Base-by-base conservation (phyloP, 2,113 vertebrate species). In the Amblyornis subalaris region DNA sequence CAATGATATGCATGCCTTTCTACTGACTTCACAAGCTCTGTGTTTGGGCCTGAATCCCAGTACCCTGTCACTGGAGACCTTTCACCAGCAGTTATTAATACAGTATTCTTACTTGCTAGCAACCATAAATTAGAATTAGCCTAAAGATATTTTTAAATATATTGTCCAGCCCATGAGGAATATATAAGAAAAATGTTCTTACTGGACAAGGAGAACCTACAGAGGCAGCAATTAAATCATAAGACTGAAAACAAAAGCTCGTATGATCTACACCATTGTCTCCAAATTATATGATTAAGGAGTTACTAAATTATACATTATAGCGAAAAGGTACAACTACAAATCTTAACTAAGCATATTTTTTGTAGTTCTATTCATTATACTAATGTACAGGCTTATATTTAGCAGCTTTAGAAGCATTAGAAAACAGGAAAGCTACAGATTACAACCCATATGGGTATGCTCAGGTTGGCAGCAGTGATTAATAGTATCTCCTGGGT, bases 141-240 rank as follows among this genome's bases (percentile, higher is more conserved):
- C 71, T 72, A 47, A 85, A 75, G 14, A 81, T 22, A 65, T 81
- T 88, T 91, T 92, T 29, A 53, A 91, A 89, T 93, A 80, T 81
- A 72, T 93, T 75, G 10, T 51, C 67, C 47, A 85, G 23, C 26
- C 38, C 57, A 14, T 78, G 67, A 86, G 54, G 64, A 88, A 81
- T 92, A 45, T 71, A 14, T n/a, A 54, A 81, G 60, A 84, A 88
- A 94, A 94, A 88, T 76, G 36, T 76, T 76, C 44, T 50, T 81
- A 17, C 50, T 89, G 80, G 80, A 67, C 50, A 92, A 94, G 76
- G 29, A 90, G 53, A 90, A 93, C 55, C 48, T 93, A 83, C 70
- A 67, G 71, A 93, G 40, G 31, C 58, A 96, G 85, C 77, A 94
- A 94, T 93, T 96, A 97, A 92, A 90, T 95, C 54, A 36, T 78